These are phyloP conservation scores for Pteropus alecto DNA, from an alignment of 2,113 vertebrate species.

Conservation along the genomic window DNA sequence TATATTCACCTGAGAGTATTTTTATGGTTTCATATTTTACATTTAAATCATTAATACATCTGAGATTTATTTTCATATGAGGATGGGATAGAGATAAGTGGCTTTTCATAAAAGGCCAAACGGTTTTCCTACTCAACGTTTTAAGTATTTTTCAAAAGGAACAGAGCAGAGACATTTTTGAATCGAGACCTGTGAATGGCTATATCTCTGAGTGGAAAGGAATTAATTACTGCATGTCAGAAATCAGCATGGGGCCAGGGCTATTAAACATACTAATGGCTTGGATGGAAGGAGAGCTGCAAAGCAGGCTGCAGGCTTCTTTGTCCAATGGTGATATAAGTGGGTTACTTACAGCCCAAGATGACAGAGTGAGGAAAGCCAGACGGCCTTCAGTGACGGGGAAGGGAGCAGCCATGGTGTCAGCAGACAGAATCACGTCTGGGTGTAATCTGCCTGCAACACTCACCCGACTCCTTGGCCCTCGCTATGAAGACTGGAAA, in stretches of 20 bases:
- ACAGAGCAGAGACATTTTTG: slow-evolving; percentile 50
- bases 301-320: slow-evolving; percentile 56
- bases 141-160: slow-evolving; percentile 51
- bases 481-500: background rate
- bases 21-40: slow-evolving; percentile 32
- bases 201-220: slow-evolving; percentile 65
- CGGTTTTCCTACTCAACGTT: slow-evolving; percentile 41
- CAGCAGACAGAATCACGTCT: slow-evolving; percentile 39
- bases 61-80: slow-evolving; percentile 41
- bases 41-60: slow-evolving; percentile 30
- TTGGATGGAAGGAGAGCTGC: slow-evolving; percentile 52
- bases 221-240: slow-evolving; percentile 75
- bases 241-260: slow-evolving; percentile 71
- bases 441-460: slow-evolving; percentile 30
- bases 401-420: slow-evolving; percentile 31
- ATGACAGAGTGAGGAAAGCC: slow-evolving; percentile 70
- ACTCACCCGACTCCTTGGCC: background rate
- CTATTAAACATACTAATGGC: slow-evolving; percentile 71
- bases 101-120: slow-evolving; percentile 44
- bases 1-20: background rate
- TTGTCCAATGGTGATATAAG: slow-evolving; percentile 61
- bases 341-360: slow-evolving; percentile 59
- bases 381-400: background rate
- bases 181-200: slow-evolving; percentile 60
- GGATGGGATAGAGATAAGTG: background rate